These are phyloP conservation scores for Ptyas mucosa DNA, from an alignment of 2,113 vertebrate genomes.

Conservation along the genomic window DNA sequence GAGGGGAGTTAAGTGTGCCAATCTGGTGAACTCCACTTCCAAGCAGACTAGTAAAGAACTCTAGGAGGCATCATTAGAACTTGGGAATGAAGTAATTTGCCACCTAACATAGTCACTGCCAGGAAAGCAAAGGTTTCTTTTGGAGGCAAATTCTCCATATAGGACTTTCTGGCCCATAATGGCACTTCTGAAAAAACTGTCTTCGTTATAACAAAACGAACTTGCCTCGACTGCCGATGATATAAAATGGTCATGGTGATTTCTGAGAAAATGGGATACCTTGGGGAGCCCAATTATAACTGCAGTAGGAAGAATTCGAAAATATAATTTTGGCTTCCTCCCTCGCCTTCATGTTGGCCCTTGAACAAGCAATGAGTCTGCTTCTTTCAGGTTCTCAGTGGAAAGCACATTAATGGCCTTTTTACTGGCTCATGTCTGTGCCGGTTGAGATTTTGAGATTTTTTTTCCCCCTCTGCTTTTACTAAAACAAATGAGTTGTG, in stretches of 20 bases:
- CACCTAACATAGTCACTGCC: constrained; percentile 15
- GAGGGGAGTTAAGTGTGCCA: not conserved
- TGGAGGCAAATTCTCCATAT: constrained; percentile 6
- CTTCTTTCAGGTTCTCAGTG: constrained; percentile 48
- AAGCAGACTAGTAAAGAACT: not conserved
- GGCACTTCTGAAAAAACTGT: constrained; percentile 43
- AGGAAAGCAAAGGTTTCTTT: constrained; percentile 11
- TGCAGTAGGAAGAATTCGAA: constrained; percentile 49
- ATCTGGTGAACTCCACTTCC: not conserved
- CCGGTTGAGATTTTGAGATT: constrained; percentile 38
- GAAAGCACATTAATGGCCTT: constrained; percentile 41
- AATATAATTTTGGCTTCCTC: constrained; percentile 53
- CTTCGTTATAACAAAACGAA: constrained; percentile 53
- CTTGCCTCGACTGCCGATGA: constrained; percentile 31
- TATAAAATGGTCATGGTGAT: constrained; percentile 19
- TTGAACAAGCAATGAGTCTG: constrained; percentile 9
- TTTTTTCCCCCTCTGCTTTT: constrained; percentile 21
- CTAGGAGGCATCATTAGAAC: constrained; percentile 12
- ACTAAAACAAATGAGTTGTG: constrained; percentile 51
- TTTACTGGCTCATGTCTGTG: constrained; percentile 3
- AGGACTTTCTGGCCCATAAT: constrained; percentile 24
- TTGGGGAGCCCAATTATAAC: constrained; percentile 52
- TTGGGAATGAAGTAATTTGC: constrained; percentile 5
- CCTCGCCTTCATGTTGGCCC: constrained; percentile 51
- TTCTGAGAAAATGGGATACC: constrained; percentile 45